These are phyloP conservation scores for Hippocampus mohnikei DNA, from an alignment of 2,113 vertebrate genomes.

Conservation along the genomic window DNA sequence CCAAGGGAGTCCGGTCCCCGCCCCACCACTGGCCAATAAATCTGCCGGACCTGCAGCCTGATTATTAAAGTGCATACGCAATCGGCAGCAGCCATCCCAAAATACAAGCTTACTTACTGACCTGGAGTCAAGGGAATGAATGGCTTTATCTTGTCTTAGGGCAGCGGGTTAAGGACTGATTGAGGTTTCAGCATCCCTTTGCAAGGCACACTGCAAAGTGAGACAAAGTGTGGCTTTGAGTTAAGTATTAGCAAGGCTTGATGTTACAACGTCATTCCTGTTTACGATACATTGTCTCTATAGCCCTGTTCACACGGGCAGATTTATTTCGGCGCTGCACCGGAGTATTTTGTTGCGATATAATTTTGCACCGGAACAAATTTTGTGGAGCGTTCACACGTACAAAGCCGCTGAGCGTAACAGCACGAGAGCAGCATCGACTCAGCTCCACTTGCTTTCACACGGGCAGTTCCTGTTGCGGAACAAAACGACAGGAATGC, in stretches of 20 bases:
- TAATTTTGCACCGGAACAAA: too few species aligned
- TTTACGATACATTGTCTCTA: not conserved
- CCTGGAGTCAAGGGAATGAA: conserved; percentile 59
- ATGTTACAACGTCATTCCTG: not conserved
- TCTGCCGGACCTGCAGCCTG: conserved; percentile 86
- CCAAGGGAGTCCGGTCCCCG: conserved; percentile 92
- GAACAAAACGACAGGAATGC: too few species aligned
- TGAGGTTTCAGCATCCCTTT: conserved; percentile 33
- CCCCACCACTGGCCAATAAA: conserved; percentile 94
- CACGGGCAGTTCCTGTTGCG: too few species aligned
- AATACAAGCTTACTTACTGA: conserved; percentile 67
- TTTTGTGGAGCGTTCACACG: too few species aligned
- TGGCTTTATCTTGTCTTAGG: conserved; percentile 55
- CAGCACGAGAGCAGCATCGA: too few species aligned
- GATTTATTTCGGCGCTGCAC: too few species aligned
- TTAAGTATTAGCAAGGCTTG: conserved; percentile 11
- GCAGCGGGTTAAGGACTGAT: conserved; percentile 55
- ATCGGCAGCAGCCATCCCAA: conserved; percentile 78
- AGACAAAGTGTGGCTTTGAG: conserved; percentile 29
- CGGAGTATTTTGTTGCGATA: too few species aligned
- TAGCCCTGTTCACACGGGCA: too few species aligned
- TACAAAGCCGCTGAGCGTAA: too few species aligned
- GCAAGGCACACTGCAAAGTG: not conserved
- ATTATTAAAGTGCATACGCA: conserved; percentile 90
- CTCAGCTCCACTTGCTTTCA: too few species aligned